Base-by-base conservation (phyloP, 2,888 invertebrate genomes). In the Eristalis pertinax region DNA sequence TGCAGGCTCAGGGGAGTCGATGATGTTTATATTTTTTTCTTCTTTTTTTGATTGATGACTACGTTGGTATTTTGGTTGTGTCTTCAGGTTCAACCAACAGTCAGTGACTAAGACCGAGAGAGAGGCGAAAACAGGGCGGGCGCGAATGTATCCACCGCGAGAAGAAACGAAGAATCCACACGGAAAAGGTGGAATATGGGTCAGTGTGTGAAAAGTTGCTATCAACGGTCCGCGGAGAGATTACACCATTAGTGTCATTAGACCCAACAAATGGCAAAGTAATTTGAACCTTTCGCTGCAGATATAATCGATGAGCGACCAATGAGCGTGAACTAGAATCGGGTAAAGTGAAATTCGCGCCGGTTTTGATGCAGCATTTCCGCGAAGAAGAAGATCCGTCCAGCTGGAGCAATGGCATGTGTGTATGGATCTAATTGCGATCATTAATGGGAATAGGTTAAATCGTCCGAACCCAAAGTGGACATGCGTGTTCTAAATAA, bases 181-280 rank as follows among this genome's bases (percentile, higher is more conserved):
- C 32, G 58, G 56, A 69, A 60, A 78, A 86, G 58, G 26, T 77
- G 64, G 62, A 77, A 86, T 86, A 82, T 86, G 70, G 86, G 86
- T 86, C 86, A 86, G 86, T 86, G 86, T 86, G 86, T 75, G 78
- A 86, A 86, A 83, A 86, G 74, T 78, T 78, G 83, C 78, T 86
- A 83, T 86, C 83, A 78, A 77, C 78, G 77, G 78, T 78, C 73
- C 78, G 78, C 75, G 67, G 83, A 43, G 62, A 83, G 86, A 83
- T 86, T 78, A 83, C 78, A 86, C 78, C 83, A 86, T 82, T 86
- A 83, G 86, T 78, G 83, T 83, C 82, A 86, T 77, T 83, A 78
- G 83, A 78, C 32, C 43, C 70, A 75, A 83, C 86, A 86, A 86
- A 83, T 86, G 82, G 82, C 35, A 56, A 19, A 78, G 86, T 86